Evolutionary conservation across 2,113 vertebrate species (phyloP).

Genomic region (Aleadryas rufinucha): DNA sequence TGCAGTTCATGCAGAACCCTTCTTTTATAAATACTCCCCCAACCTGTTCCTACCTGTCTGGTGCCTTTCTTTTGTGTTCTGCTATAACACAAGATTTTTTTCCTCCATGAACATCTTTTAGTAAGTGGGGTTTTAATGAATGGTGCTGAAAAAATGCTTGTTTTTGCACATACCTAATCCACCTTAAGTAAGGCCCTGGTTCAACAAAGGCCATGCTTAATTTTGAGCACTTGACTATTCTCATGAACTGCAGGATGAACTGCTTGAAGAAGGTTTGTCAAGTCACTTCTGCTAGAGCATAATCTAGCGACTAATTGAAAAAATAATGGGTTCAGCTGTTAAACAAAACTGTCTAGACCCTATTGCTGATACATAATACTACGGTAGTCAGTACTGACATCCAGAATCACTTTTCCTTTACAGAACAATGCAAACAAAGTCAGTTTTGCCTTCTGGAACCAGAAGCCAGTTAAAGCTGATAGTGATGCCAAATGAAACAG

Average conservation of each 20-base stretch:
- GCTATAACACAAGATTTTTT: not conserved
- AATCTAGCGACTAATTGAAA: not conserved
- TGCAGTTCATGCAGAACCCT: not conserved
- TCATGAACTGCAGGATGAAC: not conserved
- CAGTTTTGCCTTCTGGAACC: not conserved
- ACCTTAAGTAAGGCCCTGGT: not conserved
- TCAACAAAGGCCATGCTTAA: not conserved
- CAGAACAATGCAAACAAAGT: not conserved
- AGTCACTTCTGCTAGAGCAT: not conserved
- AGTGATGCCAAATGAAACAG: not conserved
- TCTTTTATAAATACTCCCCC: not conserved
- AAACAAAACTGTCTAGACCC: not conserved
- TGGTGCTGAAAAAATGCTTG: not conserved
- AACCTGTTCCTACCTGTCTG: no score
- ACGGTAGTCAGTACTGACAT: not conserved
- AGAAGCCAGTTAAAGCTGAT: not conserved
- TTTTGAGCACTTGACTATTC: not conserved
- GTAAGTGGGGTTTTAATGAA: not conserved
- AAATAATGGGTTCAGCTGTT: not conserved
- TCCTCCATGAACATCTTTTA: not conserved
- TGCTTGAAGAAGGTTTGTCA: not conserved
- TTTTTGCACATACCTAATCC: rapidly evolving
- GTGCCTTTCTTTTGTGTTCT: not conserved
- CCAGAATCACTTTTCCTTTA: not conserved
- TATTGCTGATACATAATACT: not conserved